Evolutionary conservation across 2,888 invertebrate genomes (phyloP).

Genomic region (Drosophila siamana): DNA sequence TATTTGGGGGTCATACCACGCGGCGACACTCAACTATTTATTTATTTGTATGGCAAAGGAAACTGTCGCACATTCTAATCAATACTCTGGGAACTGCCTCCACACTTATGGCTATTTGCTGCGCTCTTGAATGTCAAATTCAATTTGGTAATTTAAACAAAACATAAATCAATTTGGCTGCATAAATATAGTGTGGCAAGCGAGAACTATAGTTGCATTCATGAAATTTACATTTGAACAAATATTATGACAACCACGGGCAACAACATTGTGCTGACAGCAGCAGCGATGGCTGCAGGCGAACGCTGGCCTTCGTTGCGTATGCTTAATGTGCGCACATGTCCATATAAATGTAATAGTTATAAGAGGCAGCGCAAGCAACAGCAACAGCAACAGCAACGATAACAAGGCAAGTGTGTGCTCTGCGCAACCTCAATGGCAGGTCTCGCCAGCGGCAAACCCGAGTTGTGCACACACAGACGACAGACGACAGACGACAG

Average conservation of each 20-base stretch:
- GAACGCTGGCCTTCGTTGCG: constrained; percentile 63
- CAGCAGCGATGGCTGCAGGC: constrained; percentile 36
- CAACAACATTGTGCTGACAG: constrained; percentile 35
- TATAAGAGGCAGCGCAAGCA: constrained; percentile 45
- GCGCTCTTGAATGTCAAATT: constrained; percentile 36
- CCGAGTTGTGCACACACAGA: constrained; percentile 52
- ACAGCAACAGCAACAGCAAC: constrained; percentile 4
- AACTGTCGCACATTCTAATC: constrained; percentile 29
- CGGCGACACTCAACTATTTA: constrained; percentile 38
- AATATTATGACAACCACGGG: constrained; percentile 64
- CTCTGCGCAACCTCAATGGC: constrained; percentile 67
- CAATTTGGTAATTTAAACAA: constrained; percentile 60
- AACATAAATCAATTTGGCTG: constrained; percentile 69
- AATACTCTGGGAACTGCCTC: too few relatives aligned
- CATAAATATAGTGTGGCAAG: constrained; percentile 43
- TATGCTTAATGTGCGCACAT: constrained; percentile 72
- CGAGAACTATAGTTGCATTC: constrained; percentile 25
- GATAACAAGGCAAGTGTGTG: constrained; percentile 38
- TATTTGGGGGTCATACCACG: constrained; percentile 5
- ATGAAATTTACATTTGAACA: constrained; percentile 59
- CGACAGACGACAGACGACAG: constrained; percentile 27
- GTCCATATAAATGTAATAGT: constrained; percentile 73
- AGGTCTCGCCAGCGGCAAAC: constrained; percentile 47
- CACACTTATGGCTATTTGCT: constrained; percentile 40
- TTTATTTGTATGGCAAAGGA: constrained; percentile 21